These are phyloP conservation scores for Shinisaurus crocodilurus DNA, from an alignment of 2,113 vertebrate species.

Conservation along the genomic window DNA sequence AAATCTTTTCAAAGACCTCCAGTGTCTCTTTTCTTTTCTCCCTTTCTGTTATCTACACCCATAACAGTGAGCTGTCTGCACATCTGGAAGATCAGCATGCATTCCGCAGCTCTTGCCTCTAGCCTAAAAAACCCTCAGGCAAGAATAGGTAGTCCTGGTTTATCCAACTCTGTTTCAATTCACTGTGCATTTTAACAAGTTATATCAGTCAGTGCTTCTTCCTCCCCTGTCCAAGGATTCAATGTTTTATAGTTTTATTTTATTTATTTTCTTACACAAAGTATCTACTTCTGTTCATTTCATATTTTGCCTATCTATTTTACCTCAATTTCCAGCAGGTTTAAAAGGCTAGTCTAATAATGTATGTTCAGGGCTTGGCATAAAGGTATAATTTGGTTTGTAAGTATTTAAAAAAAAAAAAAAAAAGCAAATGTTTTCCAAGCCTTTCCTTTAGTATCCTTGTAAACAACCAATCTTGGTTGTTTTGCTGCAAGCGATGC, in stretches of 20 bases:
- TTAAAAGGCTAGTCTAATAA: constrained; percentile 60
- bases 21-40: neutral
- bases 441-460: constrained; percentile 40
- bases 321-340: constrained; percentile 57
- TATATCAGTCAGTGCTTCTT: constrained; percentile 20
- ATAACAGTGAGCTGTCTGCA: constrained; percentile 1
- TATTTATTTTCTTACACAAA: constrained; percentile 54
- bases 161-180: constrained; percentile 43
- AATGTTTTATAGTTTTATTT: constrained; percentile 54
- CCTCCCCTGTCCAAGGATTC: constrained; percentile 12
- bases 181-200: constrained; percentile 15
- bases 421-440: constrained; percentile 53
- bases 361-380: constrained; percentile 49
- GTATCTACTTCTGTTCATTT: constrained; percentile 52
- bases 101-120: constrained; percentile 33
- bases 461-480: neutral
- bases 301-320: constrained; percentile 45
- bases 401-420: constrained; percentile 43
- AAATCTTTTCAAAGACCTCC: neutral
- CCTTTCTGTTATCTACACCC: neutral
- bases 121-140: constrained; percentile 38
- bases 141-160: constrained; percentile 29
- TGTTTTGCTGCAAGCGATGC: neutral
- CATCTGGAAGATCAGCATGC: constrained; percentile 18
- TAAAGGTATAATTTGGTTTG: constrained; percentile 63